Percentiles rank a stretch among this genome's conserved stretches.
phyloP scores from a whole-genome alignment of 2,113 vertebrate genomes.

The Sciurus niger region DNA sequence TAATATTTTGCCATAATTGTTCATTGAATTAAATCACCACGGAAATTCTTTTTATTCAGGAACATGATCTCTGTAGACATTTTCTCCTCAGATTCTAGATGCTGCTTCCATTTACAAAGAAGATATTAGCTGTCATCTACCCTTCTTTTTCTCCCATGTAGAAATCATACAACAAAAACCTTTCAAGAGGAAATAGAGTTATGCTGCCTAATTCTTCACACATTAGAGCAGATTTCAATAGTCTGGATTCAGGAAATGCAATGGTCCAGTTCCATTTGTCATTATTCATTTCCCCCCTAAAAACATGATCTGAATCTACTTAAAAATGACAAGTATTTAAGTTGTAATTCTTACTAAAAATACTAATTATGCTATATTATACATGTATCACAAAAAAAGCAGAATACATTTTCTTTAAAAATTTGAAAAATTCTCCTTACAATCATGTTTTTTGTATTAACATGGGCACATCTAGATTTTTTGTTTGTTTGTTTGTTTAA shows the following conservation, averaged over 20 bases:
- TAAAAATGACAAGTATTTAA: slow-evolving; percentile 84
- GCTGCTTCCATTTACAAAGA: slow-evolving; percentile 55
- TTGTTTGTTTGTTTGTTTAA: slow-evolving; percentile 78
- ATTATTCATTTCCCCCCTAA: slow-evolving; percentile 78
- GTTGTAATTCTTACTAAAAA: slow-evolving; percentile 83
- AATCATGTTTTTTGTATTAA: slow-evolving; percentile 81
- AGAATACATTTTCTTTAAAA: slow-evolving; percentile 82
- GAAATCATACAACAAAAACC: slow-evolving; percentile 72
- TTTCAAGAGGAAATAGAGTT: slow-evolving; percentile 80
- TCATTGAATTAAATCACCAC: slow-evolving; percentile 68
- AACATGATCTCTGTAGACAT: slow-evolving; percentile 62
- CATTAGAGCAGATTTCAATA: slow-evolving; percentile 78
- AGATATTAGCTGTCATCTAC: slow-evolving; percentile 63
- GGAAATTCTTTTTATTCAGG: slow-evolving; percentile 73
- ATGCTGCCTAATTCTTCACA: slow-evolving; percentile 76
- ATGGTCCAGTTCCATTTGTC: slow-evolving; percentile 82
- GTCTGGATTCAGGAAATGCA: slow-evolving; percentile 72
- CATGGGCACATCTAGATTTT: slow-evolving; percentile 76
- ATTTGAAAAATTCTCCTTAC: slow-evolving; percentile 65
- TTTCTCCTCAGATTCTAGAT: slow-evolving; percentile 54
- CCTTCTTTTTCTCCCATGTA: slow-evolving; percentile 25
- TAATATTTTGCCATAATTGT: slow-evolving; percentile 63
- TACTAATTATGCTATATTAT: slow-evolving; percentile 83
- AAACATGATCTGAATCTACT: slow-evolving; percentile 81
- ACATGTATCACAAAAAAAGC: slow-evolving; percentile 78